Conservation (phyloP, 1,140 invertebrate species). For the Leucophenga varia region DNA sequence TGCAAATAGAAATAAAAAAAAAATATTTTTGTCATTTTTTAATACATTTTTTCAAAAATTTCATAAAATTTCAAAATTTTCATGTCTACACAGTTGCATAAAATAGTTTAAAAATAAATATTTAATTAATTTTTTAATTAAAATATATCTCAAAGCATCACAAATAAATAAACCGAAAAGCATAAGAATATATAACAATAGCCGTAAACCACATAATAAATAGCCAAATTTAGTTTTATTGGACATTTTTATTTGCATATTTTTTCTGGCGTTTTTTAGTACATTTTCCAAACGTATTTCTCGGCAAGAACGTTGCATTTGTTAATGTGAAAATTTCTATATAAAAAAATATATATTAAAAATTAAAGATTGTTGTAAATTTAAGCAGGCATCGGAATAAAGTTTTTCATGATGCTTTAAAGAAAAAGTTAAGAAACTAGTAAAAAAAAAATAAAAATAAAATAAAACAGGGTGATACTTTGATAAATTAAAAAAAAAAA, state of each 20-base stretch:
- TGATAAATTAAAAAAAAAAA: conserved; percentile 40
- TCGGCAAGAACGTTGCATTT: too few relatives aligned
- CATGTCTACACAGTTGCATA: too few relatives aligned
- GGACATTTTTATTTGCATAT: not conserved
- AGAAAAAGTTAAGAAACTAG: conserved; percentile 31
- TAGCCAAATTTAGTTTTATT: too few relatives aligned
- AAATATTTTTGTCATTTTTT: conserved; percentile 28
- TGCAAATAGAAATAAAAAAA: conserved; percentile 35
- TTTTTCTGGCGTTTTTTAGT: conserved; percentile 26
- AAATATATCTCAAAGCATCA: too few relatives aligned
- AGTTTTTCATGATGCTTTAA: conserved; percentile 34
- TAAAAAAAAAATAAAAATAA: conserved; percentile 33
- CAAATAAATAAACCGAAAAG: too few relatives aligned
- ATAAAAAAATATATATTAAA: conserved; percentile 13
- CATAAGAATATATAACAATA: too few relatives aligned
- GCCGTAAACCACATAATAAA: conserved; percentile 20
- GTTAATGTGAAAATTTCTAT: conserved; percentile 42
- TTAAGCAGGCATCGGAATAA: conserved; percentile 32
- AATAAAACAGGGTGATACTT: conserved; percentile 52
- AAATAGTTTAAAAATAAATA: too few relatives aligned
- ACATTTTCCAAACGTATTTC: too few relatives aligned
- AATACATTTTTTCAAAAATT: conserved; percentile 13
- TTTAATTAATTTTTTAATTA: too few relatives aligned
- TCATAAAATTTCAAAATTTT: conserved; percentile 1
- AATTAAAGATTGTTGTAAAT: conserved; percentile 41